Evolutionary conservation across 2,797 vertebrate genomes (phyloP), one percentile per base, ranked within the genome.

Genomic region (Alca torda): DNA sequence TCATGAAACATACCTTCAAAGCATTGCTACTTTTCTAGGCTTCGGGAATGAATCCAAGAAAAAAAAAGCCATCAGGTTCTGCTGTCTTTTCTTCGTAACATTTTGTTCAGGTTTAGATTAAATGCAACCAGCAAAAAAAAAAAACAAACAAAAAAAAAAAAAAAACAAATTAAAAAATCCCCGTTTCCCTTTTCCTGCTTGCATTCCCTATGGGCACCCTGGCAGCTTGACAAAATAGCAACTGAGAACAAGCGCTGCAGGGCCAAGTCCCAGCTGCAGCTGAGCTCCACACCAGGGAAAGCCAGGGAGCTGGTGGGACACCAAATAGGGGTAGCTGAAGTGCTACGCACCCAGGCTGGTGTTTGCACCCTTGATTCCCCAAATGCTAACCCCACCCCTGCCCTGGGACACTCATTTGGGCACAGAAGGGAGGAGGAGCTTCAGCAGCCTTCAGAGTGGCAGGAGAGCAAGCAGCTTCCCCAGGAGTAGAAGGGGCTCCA

Each of bases 201-300:
- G 50, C 39, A 57, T 93, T 95, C 82, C 95, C 85, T 43, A 33
- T 19, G 65, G 79, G 59, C 73, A 61, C 16, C 95, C 70, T 94
- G 92, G 94, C 94, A 96, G 65, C 41, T 51, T 83, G 94, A 89
- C 96, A 97, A 87, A 96, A 91, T 26, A 89, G 87, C 69, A 85
- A 95, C 84, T 33, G 82, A 95, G 89, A 94, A 81, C 74, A 85
- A 96, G 76, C 1, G 15, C 78, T 92, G 61, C 63, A 79, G 84
- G 90, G 86, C 86, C 84, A 90, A 91, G 69, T 68, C 53, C 54
- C 0, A 0, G 37, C 82, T 93, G 89, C 79, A 83, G 76, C 87
- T 85, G 69, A 91, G 80, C 57, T 91, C 30, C 0, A 0, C 2
- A 48, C 46, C 6, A 5, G 24, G 23, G 45, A 68, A 69, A 33